Percentiles rank a stretch among this genome's conserved stretches.
phyloP scores from a whole-genome alignment of 2,797 vertebrate genomes.

The Centropyge bicolor region DNA sequence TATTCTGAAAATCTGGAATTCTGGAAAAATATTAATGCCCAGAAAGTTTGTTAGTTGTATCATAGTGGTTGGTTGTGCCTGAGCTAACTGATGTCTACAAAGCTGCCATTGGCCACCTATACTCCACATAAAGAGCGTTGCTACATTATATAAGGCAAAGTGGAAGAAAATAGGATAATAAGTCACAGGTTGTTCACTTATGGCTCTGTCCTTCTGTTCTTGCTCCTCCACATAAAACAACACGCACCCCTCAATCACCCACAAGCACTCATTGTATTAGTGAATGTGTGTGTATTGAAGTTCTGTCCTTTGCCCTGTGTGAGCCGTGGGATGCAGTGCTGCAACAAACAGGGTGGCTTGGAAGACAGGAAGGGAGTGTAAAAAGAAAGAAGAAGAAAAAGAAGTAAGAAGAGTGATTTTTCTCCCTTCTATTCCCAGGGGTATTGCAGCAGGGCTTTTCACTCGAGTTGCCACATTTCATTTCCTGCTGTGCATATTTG shows the following conservation, averaged over 20 bases:
- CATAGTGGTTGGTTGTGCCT: slow-evolving; percentile 6
- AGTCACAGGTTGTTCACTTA: slow-evolving; percentile 35
- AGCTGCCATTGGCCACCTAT: not conserved
- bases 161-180: slow-evolving; percentile 39
- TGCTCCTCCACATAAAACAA: slow-evolving; percentile 31
- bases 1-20: not conserved
- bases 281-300: slow-evolving; percentile 1
- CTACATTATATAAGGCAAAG: slow-evolving; percentile 42
- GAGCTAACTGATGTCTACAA: slow-evolving; percentile 4
- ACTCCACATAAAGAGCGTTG: slow-evolving; percentile 5
- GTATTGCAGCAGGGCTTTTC: slow-evolving; percentile 82
- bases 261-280: slow-evolving; percentile 29
- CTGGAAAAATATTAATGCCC: not conserved
- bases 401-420: slow-evolving; percentile 76
- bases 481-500: slow-evolving; percentile 81
- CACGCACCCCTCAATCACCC: slow-evolving; percentile 17
- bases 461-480: slow-evolving; percentile 84
- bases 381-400: slow-evolving; percentile 62
- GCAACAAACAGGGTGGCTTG: slow-evolving; percentile 69
- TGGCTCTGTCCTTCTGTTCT: slow-evolving; percentile 5
- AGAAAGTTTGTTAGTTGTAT: not conserved
- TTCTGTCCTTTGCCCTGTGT: slow-evolving; percentile 47
- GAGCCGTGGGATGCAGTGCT: slow-evolving; percentile 61
- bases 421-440: slow-evolving; percentile 78
- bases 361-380: slow-evolving; percentile 71